Base-by-base conservation (phyloP, 2,888 invertebrate genomes). In the Drosophila nigritarsus region DNA sequence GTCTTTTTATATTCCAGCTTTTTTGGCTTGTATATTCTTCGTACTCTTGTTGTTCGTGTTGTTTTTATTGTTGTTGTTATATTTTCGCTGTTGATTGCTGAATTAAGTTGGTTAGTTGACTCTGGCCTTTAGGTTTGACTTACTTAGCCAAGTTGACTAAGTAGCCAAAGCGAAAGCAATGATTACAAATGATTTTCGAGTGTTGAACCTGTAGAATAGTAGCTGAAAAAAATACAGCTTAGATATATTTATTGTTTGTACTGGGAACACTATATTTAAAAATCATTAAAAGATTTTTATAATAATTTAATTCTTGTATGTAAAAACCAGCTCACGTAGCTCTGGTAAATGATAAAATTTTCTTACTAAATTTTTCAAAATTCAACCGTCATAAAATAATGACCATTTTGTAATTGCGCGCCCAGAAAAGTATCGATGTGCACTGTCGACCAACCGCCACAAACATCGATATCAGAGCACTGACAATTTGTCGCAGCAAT, bases 41-140 rank as follows among this genome's bases (percentile, higher is more conserved):
- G 48, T n/a, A 64, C 13, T 64, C 30, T 68, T 65, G 15, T 67
- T 60, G 24, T 78, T 82, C 34, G 30, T 55, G 61, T 38, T 64
- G 48, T 67, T 51, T 3, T 34, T 30, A 13, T 13, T 63, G 56
- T 63, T 71, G 38, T 65, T 84, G 56, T 51, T 51, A 68, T 67
- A 40, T 67, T 58, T 53, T 51, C 56, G 54, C 42, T 53, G 65
- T 84, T 90, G 88, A 90, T 90, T 90, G 87, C 87, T 91, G 91
- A 89, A 91, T 92, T 91, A 91, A 88, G 80, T 79, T 80, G 81
- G 82, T 15, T 30, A 20, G 69, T 78, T 78, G 50, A 42, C 63
- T 64, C 7, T 51, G 38, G 53, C 50, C 29, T 48, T 34, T 51
- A 2, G 30, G n/a, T 18, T 24, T 51, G 40, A 40, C 24, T 36